Evolutionary conservation across 2,797 vertebrate genomes (phyloP).

Genomic region (Chromis chromis): DNA sequence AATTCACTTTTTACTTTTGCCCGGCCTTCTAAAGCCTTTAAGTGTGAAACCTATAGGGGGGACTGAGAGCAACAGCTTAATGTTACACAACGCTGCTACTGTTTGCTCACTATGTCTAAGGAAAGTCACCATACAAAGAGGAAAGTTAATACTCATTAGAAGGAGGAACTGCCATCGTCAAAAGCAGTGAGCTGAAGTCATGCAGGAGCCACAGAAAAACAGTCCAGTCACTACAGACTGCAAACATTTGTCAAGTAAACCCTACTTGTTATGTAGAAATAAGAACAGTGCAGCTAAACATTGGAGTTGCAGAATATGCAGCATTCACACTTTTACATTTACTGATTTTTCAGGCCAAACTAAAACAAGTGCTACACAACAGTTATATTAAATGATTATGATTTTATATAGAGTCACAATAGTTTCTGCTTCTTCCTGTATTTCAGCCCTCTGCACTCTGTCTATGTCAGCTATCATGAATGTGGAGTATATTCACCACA

Average conservation of each 20-base stretch:
- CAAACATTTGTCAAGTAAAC: too few species aligned
- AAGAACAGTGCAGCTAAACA: too few species aligned
- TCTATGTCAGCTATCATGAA: too few species aligned
- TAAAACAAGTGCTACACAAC: too few species aligned
- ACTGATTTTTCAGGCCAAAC: too few species aligned
- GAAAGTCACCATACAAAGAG: slow-evolving; percentile 14
- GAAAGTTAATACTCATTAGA: slow-evolving; percentile 26
- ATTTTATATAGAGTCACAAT: not conserved
- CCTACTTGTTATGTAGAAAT: too few species aligned
- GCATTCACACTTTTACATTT: too few species aligned
- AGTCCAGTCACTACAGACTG: not conserved
- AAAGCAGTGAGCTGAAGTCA: not conserved
- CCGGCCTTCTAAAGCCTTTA: not conserved
- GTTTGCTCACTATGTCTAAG: slow-evolving; percentile 25
- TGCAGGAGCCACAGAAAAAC: not conserved
- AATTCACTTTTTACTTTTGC: slow-evolving; percentile 7
- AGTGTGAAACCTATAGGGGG: slow-evolving; percentile 28
- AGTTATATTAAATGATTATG: not conserved
- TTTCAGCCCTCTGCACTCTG: too few species aligned
- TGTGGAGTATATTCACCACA: too few species aligned
- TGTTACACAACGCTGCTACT: slow-evolving; percentile 45
- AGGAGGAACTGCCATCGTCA: slow-evolving; percentile 15
- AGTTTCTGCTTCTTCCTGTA: not conserved
- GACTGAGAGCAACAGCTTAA: slow-evolving; percentile 5
- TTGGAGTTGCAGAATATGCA: too few species aligned